These are phyloP conservation scores for Amorpha juglandis DNA, from an alignment of 2,888 invertebrate genomes.

Conservation along the genomic window DNA sequence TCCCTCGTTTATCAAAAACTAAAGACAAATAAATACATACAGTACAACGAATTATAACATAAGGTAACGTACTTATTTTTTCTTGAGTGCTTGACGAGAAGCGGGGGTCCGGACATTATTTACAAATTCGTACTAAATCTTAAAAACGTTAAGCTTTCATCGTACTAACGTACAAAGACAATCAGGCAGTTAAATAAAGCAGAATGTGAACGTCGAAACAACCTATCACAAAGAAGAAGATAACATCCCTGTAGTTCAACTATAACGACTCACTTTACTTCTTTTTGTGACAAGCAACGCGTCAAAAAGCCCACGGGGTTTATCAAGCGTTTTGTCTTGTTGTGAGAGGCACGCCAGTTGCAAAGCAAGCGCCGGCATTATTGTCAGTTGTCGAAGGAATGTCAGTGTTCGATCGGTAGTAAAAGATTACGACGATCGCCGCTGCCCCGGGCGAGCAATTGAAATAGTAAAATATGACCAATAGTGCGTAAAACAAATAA, in stretches of 20 bases:
- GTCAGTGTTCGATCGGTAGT: conserved; percentile 41
- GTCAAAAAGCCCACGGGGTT: conserved; percentile 29
- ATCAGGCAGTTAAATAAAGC: too few relatives aligned
- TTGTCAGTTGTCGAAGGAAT: conserved; percentile 50
- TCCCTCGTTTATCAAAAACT: too few relatives aligned
- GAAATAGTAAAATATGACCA: conserved; percentile 26
- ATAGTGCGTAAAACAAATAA: conserved; percentile 20
- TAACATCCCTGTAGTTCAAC: neutral
- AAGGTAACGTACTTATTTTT: too few relatives aligned
- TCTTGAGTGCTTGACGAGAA: too few relatives aligned
- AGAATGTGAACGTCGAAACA: too few relatives aligned
- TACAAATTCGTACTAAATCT: too few relatives aligned
- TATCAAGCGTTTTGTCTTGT: conserved; percentile 37
- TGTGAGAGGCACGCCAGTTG: conserved; percentile 45
- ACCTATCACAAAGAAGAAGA: neutral
- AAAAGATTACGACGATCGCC: conserved; percentile 31
- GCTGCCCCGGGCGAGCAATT: conserved; percentile 28
- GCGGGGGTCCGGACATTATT: too few relatives aligned
- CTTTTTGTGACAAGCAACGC: conserved; percentile 5
- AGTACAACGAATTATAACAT: too few relatives aligned
- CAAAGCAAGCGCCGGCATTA: conserved; percentile 41
- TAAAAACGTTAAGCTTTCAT: too few relatives aligned
- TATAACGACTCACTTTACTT: conserved; percentile 5
- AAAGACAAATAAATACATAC: too few relatives aligned
- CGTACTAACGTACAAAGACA: too few relatives aligned